A percentile compares a stretch with the other conserved stretches of the same genome.
Conservation (phyloP, 2,113 vertebrate species). For the Calonectris borealis region DNA sequence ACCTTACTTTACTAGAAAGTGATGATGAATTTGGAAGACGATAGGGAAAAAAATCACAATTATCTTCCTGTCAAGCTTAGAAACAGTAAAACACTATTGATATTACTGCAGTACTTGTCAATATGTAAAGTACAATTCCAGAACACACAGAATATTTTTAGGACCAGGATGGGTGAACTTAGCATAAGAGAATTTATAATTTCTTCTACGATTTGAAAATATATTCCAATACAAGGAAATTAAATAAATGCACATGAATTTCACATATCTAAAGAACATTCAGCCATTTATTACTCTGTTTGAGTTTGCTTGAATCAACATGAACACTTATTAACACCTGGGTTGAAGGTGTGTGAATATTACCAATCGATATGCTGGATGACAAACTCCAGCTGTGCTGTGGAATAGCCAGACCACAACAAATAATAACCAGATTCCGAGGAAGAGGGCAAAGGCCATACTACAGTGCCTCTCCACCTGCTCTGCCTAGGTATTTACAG, state of each 20-base stretch:
- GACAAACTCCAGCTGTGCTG: neutral
- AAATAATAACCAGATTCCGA: neutral
- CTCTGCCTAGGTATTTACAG: neutral
- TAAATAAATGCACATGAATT: neutral
- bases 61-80: neutral
- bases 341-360: neutral
- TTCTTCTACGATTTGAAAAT: neutral
- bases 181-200: neutral
- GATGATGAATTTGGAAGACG: neutral
- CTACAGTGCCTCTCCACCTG: neutral
- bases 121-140: neutral
- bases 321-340: neutral
- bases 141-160: neutral
- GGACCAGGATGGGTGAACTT: neutral
- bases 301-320: neutral
- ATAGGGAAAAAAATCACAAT: neutral
- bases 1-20: neutral
- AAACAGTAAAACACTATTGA: neutral
- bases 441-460: neutral
- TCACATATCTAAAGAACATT: neutral
- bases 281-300: neutral
- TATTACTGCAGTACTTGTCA: neutral
- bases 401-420: fast-evolving
- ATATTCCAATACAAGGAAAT: neutral
- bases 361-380: neutral